Conservation (phyloP, 2,797 vertebrate genomes). For the Micropoecilia bifurca region DNA sequence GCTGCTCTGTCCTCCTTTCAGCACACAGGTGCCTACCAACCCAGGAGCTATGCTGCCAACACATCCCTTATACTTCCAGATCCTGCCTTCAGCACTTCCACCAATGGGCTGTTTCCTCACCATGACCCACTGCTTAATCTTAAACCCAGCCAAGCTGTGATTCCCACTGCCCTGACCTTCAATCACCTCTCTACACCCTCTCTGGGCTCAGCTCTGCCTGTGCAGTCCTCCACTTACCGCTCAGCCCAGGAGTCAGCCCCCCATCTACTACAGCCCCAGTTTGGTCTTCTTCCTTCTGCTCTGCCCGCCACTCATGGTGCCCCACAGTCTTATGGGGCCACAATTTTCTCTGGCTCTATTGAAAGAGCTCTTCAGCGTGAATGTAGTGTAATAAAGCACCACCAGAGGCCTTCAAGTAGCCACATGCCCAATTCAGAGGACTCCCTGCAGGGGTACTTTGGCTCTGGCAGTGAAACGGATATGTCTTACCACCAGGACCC, state of each 20-base stretch:
- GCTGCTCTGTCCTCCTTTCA: constrained; percentile 92
- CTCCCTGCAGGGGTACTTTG: constrained; percentile 92
- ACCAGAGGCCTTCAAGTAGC: constrained; percentile 98
- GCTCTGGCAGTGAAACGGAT: constrained; percentile 79
- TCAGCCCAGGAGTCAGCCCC: constrained; percentile 99
- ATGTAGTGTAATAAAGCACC: constrained; percentile 99
- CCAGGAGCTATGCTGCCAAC: constrained; percentile 90
- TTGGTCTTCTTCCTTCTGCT: constrained; percentile 90
- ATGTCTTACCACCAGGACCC: constrained; percentile 91
- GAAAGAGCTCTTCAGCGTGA: constrained; percentile 99
- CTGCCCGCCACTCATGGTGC: constrained; percentile 87
- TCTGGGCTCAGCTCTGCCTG: constrained; percentile 88
- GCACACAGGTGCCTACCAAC: constrained; percentile 90
- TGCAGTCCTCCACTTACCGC: constrained; percentile 97
- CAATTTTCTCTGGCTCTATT: constrained; percentile 93
- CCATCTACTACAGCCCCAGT: constrained; percentile 96
- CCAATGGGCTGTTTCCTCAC: constrained; percentile 91
- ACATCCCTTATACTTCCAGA: constrained; percentile 92
- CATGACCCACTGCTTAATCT: constrained; percentile 93
- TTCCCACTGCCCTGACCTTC: constrained; percentile 91
- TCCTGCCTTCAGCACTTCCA: constrained; percentile 89
- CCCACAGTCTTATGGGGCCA: constrained; percentile 88
- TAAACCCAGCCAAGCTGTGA: constrained; percentile 90
- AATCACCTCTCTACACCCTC: constrained; percentile 88
- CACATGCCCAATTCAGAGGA: constrained; percentile 90